These are phyloP conservation scores for Zoroaster sp. DNA, from an alignment of 53 echinoderm and acorn worm genomes.

Conservation along the genomic window DNA sequence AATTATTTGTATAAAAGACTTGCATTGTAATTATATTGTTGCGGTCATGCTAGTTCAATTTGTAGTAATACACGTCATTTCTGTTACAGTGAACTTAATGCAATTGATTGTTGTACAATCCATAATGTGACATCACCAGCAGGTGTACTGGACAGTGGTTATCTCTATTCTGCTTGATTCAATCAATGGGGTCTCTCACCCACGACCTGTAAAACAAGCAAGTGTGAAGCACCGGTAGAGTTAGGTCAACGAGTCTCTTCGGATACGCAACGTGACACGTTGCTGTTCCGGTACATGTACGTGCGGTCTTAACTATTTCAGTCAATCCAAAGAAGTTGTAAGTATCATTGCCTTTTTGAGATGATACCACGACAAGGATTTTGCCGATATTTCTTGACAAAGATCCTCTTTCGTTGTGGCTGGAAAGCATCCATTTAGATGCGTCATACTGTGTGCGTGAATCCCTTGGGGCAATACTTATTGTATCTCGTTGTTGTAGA, in stretches of 20 bases:
- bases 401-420: background rate
- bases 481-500: background rate
- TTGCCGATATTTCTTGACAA: background rate
- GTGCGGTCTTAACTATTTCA: background rate
- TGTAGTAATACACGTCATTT: background rate
- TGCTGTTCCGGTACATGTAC: background rate
- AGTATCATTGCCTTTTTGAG: background rate
- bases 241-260: conserved; percentile 36
- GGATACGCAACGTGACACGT: background rate
- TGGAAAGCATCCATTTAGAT: background rate
- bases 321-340: background rate
- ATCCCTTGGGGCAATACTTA: background rate
- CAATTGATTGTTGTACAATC: background rate
- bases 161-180: background rate
- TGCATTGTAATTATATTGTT: background rate
- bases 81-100: background rate
- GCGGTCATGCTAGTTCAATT: background rate
- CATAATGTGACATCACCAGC: background rate
- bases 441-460: background rate
- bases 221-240: conserved; percentile 17
- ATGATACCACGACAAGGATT: background rate
- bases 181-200: background rate
- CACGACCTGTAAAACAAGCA: conserved; percentile 34
- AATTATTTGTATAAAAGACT: background rate
- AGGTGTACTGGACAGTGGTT: conserved; percentile 11